Percentiles rank a stretch among this genome's conserved stretches.
These are phyloP conservation scores for Seriola rivoliana DNA, from an alignment of 2,113 vertebrate species.

Conservation along the genomic window DNA sequence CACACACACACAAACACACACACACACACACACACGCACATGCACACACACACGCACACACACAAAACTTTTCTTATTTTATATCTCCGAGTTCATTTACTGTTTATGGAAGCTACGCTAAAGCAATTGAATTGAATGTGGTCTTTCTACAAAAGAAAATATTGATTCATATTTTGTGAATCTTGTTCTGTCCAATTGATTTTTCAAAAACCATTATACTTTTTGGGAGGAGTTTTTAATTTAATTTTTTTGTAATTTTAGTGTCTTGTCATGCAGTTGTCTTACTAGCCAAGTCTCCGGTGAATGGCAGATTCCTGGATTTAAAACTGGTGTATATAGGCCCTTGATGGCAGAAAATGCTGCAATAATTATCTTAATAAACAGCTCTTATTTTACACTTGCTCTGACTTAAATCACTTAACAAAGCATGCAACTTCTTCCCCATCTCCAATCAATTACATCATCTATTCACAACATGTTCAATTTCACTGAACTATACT, in stretches of 20 bases:
- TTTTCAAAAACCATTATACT: not conserved
- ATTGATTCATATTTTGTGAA: no score
- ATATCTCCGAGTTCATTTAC: not conserved
- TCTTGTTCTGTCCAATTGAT: not conserved
- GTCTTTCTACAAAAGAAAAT: no score
- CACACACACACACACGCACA: conserved; percentile 10
- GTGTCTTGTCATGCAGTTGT: conserved; percentile 11
- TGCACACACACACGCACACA: not conserved
- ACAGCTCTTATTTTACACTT: conserved; percentile 4
- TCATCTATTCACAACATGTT: not conserved
- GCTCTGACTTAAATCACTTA: not conserved
- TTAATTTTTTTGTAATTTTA: not conserved
- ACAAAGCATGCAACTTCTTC: conserved; percentile 10
- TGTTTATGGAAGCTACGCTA: not conserved
- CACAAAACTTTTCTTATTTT: not conserved
- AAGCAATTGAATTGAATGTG: not conserved
- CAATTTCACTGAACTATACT: conserved; percentile 8
- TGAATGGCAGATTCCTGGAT: not conserved
- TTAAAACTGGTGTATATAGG: not conserved
- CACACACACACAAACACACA: not conserved
- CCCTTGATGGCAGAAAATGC: not conserved
- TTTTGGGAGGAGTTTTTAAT: not conserved
- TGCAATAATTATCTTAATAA: not conserved
- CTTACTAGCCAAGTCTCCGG: not conserved
- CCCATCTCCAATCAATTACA: not conserved